Conservation (phyloP, 2,113 vertebrate genomes). For the Dendropsophus ebraccatus region DNA sequence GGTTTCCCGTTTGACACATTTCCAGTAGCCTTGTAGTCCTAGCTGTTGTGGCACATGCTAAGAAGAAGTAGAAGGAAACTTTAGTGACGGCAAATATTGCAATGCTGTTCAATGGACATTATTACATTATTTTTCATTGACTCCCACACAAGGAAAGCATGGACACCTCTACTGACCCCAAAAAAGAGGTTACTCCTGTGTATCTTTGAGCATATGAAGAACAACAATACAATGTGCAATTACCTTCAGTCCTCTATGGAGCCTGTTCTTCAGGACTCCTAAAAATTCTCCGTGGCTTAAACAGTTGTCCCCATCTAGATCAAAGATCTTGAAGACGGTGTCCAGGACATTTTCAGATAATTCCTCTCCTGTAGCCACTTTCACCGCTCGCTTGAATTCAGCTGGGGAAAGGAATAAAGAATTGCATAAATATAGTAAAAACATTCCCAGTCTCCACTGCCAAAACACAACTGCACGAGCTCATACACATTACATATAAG, state of each 20-base stretch:
- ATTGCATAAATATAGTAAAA: background rate
- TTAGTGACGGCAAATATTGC: no score
- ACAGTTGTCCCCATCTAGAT: conserved; percentile 92
- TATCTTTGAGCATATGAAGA: no score
- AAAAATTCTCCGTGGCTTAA: conserved; percentile 94
- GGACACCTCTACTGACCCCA: no score
- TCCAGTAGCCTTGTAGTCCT: conserved; percentile 90
- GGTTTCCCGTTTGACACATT: conserved; percentile 93
- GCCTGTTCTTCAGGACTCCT: conserved; percentile 87
- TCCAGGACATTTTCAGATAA: conserved; percentile 93
- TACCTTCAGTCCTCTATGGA: conserved; percentile 93
- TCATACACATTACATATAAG: no score
- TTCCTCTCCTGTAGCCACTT: conserved; percentile 90
- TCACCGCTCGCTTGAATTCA: conserved; percentile 94
- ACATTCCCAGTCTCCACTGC: background rate
- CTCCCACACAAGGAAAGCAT: no score
- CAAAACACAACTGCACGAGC: no score
- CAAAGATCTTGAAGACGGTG: conserved; percentile 95
- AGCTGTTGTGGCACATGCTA: conserved; percentile 84
- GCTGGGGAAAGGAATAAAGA: conserved; percentile 72
- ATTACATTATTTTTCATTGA: no score
- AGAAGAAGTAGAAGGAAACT: conserved; percentile 11
- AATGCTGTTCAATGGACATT: no score
- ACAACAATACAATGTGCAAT: background rate
- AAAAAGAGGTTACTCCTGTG: no score